Base-by-base conservation (phyloP, 2,888 invertebrate genomes). In the Heliconius sara region DNA sequence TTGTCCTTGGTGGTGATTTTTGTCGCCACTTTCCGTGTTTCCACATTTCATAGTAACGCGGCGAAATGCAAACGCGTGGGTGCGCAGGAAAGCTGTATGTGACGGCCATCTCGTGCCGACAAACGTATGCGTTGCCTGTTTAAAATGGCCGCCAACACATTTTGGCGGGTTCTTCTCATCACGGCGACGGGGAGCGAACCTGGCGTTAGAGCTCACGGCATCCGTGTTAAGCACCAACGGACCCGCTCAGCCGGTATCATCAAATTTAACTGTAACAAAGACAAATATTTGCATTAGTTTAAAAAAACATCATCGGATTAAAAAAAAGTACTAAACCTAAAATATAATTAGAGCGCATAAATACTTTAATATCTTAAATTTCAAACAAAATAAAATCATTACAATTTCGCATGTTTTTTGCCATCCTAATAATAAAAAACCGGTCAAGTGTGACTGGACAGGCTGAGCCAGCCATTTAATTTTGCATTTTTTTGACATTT, bases 1-100 rank as follows among this genome's bases (percentile, higher is more conserved):
- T 92, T 90, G 95, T 94, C 92, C 94, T 93, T 88, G 93, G 92
- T 92, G 93, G 93, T 91, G 92, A 91, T 94, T 95, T 95, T 90
- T 95, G 96, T 95, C 97, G 97, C 97, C 97, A 97, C 96, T 97
- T 97, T 95, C 96, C 96, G 96, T 97, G 97, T 94, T 97, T 97
- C 97, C 97, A 97, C 96, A 97, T 96, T 95, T 97, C 97, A 92
- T 96, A 95, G 92, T 91, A 91, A 87, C 88, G 91, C 85, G 90
- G 86, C 81, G 89, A 89, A 84, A 90, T 87, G 86, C 87, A 89
- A 84, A 89, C 87, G 88, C 90, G 91, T 89, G 90, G 88, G 87
- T 88, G 91, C 91, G 91, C 93, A 84, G 91, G 90, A 84, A 85
- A 88, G 87, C 87, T 88, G 89, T 84, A 84, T 85, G 89, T 89